phyloP scores from a whole-genome alignment of 2,113 vertebrate genomes.

The Astur gentilis region DNA sequence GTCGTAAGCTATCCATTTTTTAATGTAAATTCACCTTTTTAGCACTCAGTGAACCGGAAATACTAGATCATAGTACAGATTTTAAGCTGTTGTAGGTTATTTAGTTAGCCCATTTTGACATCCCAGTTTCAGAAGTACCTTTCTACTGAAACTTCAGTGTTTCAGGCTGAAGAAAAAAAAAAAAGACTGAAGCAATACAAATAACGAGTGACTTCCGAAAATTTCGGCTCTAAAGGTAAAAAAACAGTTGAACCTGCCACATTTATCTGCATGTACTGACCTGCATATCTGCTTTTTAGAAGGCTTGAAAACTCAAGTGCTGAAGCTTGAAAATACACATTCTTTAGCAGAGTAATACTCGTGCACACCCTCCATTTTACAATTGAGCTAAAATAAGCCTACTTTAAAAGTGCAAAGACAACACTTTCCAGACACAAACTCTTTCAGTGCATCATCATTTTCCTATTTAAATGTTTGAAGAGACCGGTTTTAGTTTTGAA shows the following conservation, averaged over 20 bases:
- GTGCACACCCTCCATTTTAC: background rate
- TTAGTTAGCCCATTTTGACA: background rate
- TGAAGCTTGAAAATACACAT: background rate
- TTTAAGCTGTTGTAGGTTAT: background rate
- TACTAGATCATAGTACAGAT: background rate
- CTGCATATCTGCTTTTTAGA: background rate
- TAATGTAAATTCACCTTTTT: background rate
- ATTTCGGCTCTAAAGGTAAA: background rate
- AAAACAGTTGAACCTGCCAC: background rate
- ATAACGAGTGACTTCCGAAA: background rate
- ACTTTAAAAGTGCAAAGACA: slow-evolving; percentile 16
- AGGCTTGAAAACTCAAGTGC: background rate
- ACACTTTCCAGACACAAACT: background rate
- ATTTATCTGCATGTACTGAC: background rate
- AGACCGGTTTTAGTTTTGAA: background rate
- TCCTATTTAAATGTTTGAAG: slow-evolving; percentile 16
- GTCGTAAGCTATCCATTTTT: background rate
- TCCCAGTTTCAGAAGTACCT: background rate
- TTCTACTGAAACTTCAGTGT: background rate
- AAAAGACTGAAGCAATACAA: background rate
- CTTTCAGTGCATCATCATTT: slow-evolving; percentile 18
- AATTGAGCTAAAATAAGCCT: background rate
- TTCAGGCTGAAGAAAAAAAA: background rate
- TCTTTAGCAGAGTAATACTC: background rate
- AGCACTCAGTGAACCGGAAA: background rate